Conservation (phyloP, 30 jellyfish, hydroid and myxozoan species). For the Catostylus mosaicus region DNA sequence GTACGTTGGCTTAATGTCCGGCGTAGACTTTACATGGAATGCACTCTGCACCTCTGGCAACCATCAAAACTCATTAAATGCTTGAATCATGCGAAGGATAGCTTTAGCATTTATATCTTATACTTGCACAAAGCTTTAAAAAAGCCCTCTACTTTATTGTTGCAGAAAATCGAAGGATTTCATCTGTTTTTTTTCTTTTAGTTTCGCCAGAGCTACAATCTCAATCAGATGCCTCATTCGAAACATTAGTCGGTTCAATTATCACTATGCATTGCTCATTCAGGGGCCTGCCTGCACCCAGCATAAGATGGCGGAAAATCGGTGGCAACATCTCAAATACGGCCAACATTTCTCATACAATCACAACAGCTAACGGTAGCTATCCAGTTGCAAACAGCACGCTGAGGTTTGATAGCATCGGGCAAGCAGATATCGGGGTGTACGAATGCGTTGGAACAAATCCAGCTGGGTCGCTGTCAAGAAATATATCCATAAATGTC, state of each 20-base stretch:
- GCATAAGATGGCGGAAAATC: conserved; percentile 54
- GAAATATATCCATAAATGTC: conserved; percentile 53
- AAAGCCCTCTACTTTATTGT: background rate
- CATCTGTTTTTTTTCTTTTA: background rate
- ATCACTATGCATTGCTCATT: conserved; percentile 43
- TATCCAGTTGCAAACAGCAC: conserved; percentile 59
- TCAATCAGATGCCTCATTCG: conserved; percentile 6
- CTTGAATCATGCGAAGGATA: too few species aligned
- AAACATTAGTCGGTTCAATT: conserved; percentile 9
- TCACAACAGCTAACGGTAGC: conserved; percentile 36
- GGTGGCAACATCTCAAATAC: conserved; percentile 35
- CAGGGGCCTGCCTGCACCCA: conserved; percentile 75
- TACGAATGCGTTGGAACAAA: conserved; percentile 74
- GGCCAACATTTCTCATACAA: conserved; percentile 2
- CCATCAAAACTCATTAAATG: too few species aligned
- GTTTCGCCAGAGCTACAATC: conserved; percentile 40
- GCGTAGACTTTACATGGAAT: too few species aligned
- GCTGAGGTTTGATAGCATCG: conserved; percentile 8
- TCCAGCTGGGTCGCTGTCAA: conserved; percentile 38
- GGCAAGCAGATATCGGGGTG: conserved; percentile 44
- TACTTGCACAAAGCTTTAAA: background rate
- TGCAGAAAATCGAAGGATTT: background rate
- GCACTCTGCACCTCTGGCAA: too few species aligned
- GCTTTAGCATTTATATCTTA: too few species aligned
- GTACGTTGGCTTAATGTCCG: too few species aligned